Evolutionary conservation across 2,797 vertebrate genomes (phyloP).

Genomic region (Novumbra hubbsi): DNA sequence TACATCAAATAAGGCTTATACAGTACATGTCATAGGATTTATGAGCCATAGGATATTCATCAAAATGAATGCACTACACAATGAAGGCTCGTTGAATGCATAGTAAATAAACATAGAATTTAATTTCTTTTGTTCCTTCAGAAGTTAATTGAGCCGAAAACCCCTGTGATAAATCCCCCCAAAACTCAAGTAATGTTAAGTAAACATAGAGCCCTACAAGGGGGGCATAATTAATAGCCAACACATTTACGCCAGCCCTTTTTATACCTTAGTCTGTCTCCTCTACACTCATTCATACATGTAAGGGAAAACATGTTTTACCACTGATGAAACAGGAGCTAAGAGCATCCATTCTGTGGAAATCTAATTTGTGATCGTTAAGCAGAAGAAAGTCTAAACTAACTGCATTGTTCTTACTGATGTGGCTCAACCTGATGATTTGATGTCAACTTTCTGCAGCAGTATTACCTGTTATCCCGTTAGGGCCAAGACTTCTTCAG

Average conservation of each 20-base stretch:
- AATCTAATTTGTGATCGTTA: not conserved
- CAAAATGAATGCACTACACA: too few species aligned
- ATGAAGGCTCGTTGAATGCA: too few species aligned
- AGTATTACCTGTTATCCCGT: too few species aligned
- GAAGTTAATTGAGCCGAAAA: conserved; percentile 12
- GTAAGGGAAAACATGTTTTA: not conserved
- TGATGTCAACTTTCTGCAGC: too few species aligned
- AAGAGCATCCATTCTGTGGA: not conserved
- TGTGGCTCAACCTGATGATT: not conserved
- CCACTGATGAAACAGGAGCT: not conserved
- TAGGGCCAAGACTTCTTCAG: too few species aligned
- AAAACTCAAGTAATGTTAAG: conserved; percentile 47
- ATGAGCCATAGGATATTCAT: too few species aligned
- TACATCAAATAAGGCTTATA: too few species aligned
- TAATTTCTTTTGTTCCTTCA: not conserved
- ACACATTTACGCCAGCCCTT: conserved; percentile 27
- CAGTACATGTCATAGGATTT: too few species aligned
- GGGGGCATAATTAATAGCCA: conserved; percentile 31
- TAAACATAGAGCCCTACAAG: conserved; percentile 40
- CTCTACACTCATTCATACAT: too few species aligned
- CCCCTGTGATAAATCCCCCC: conserved; percentile 37
- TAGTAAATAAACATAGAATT: not conserved
- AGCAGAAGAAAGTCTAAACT: not conserved
- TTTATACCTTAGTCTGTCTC: conserved; percentile 4
- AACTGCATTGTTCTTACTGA: not conserved